Evolutionary conservation across 2,888 invertebrate species (phyloP), one percentile per base, ranked within the genome.

Genomic region (Prostheceraeus crozeri): DNA sequence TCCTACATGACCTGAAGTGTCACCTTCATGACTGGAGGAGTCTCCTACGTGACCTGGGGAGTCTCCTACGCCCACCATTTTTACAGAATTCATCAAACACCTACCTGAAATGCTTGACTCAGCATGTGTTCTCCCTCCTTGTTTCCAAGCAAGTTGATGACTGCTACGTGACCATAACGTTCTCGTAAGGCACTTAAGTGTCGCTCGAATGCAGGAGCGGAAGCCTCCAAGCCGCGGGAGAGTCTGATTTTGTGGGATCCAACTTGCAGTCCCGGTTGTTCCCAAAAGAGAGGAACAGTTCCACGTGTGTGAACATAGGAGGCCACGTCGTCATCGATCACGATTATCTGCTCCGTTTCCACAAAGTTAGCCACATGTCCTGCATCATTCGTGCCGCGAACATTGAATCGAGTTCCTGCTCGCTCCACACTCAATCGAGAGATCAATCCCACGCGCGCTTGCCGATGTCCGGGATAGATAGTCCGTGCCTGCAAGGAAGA

Each of bases 331-430:
- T 89, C 86, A 73, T 96, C 94, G 35, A 78, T 63, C 62, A 73
- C 77, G 53, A 79, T 74, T 36, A 77, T 72, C 80, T 99, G 98
- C 78, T 98, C 98, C 1, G 98, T 99, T 82, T 99, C 98, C 27
- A 96, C 96, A 82, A 99, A 99, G 80, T 99, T 99, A 1, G 98
- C 98, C 14, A 98, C 98, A 80, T 93, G 87, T 0, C 98, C 98
- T 75, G 93, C 90, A 79, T 99, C 98, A 78, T 99, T 96, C 65
- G 87, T 88, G n/a, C 98, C 98, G 66, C 98, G 82, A 0, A 96
- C 94, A 80, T 96, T 94, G 75, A 98, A 99, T 66, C 89, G 81
- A 23, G 98, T 99, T 27, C 98, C 98, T 58, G 96, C 96, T 67
- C 98, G 81, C 78, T 99, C 96, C 78, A 91, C 94, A 73, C 93